Base-by-base conservation (phyloP, 2,888 invertebrate species). In the Drosophila anceps region DNA sequence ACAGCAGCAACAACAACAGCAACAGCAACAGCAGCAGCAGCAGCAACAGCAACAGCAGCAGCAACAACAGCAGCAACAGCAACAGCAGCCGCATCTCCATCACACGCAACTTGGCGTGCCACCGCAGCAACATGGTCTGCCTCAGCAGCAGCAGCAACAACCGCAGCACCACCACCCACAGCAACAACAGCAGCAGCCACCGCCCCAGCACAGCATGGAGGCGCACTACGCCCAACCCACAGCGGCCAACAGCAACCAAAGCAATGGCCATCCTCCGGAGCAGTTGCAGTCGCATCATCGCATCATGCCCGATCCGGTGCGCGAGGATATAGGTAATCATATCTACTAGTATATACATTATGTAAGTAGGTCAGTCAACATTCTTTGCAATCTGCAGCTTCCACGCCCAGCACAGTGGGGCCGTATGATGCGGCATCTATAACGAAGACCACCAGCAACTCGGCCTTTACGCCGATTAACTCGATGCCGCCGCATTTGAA, bases 391-490 rank as follows among this genome's bases (percentile, higher is more conserved):
- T 24, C 9, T 29, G 27, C 79, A 91, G 91, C 91, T 18, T 91
- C 92, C 24, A 91, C 92, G 43, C 92, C 93, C 61, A 92, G 92
- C 57, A 83, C 92, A 41, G 91, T 92, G 61, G 92, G 92, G 1
- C 92, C 92, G 1, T 94, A 94, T 83, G 94, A 94, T 91, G 93
- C 94, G 13, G 92, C 93, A 10, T 92, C 91, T 33, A 93, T 94
- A 76, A 93, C 93, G 69, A 94, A 94, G 90, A 92, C 95, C 41
- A 95, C 95, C 82, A 96, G 96, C 67, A 97, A 96, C 88, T 97
- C 97, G 48, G 98, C 98, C 79, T 98, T 98, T 93, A 98, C 98
- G 73, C 98, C 98, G 44, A 98, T 98, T 92, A 98, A 96, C 91
- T 96, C 96, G 51, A 92, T 92, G 92, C 96, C 96, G 81, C 96